Base-by-base conservation (phyloP, 2,113 vertebrate species). In the Phrynosoma platyrhinos region DNA sequence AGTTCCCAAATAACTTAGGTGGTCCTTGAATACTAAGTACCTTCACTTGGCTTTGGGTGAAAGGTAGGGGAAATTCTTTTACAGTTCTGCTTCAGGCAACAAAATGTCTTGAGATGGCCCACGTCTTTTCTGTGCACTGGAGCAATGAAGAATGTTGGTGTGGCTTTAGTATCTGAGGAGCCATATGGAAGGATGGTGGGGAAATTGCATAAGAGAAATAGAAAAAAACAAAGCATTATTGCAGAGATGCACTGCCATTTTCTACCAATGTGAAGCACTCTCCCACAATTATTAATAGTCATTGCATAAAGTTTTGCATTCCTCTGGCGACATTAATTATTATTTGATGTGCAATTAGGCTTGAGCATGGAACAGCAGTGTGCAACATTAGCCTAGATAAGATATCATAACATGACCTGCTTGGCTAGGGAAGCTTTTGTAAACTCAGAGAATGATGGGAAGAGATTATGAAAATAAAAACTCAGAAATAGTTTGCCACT, bases 141-240 rank as follows among this genome's bases (percentile, higher is more conserved):
- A 27, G 77, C 87, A 84, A 91, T 77, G 87, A 90, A 93, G 93
- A 95, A 92, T 87, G 84, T 92, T 92, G 87, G 87, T 62, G 52
- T 30, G 47, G 76, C 81, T 91, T 77, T 62, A 85, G 87, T 90
- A 82, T 91, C 72, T 87, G 79, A 88, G 72, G 77, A 77, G 23
- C 25, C 30, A 83, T 82, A 53, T 58, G 40, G 25, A 32, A 30
- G 36, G 36, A 1, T 62, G 55, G 53, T 52, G 20, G 40, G 36
- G 5, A 25, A 55, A 83, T 88, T 69, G 4, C 40, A 71, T 78
- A 84, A 80, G 27, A 86, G 88, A 91, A 87, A 85, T 14, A 74
- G 68, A 25, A 87, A 66, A 84, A 75, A 18, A 53, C 85, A 6
- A 42, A 90, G 81, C 64, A 5, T 47, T 6, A 47, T 47, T 47